Conservation (phyloP, 1,140 invertebrate species). For the Heliconius nattereri region DNA sequence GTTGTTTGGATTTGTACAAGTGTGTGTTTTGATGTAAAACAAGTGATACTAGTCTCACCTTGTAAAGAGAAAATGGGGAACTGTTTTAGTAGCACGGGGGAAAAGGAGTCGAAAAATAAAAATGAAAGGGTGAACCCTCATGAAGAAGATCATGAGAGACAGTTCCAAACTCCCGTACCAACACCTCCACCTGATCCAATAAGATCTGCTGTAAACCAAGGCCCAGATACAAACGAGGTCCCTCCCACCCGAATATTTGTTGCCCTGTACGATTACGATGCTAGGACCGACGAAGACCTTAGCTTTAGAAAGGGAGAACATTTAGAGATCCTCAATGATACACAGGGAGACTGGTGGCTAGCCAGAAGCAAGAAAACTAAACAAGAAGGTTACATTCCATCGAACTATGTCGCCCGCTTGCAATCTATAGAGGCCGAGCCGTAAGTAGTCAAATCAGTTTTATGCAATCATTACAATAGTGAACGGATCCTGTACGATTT, state of each 20-base stretch:
- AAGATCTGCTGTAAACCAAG: conserved; percentile 76
- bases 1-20: conserved; percentile 65
- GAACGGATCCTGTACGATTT: conserved; percentile 69
- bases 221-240: conserved; percentile 76
- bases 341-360: conserved; percentile 99
- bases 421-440: conserved; percentile 99
- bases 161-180: conserved; percentile 84
- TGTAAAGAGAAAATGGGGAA: conserved; percentile 86
- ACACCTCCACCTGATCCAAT: conserved; percentile 85
- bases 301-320: conserved; percentile 99
- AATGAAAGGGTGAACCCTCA: conserved; percentile 84
- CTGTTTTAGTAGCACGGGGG: conserved; percentile 86
- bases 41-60: conserved; percentile 77
- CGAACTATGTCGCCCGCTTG: conserved; percentile 99
- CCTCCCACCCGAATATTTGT: conserved; percentile 95
- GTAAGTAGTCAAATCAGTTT: conserved; percentile 87
- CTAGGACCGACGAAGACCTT: conserved; percentile 98
- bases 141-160: conserved; percentile 82
- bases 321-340: conserved; percentile 98
- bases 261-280: conserved; percentile 99
- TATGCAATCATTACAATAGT: conserved; percentile 73
- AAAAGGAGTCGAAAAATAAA: conserved; percentile 84
- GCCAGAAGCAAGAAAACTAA: conserved; percentile 96
- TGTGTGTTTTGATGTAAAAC: conserved; percentile 79
- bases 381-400: conserved; percentile 99